Percentiles rank a stretch among this genome's conserved stretches.
These are phyloP conservation scores for Ridgeia piscesae DNA, from an alignment of 1,140 invertebrate species.

Conservation along the genomic window DNA sequence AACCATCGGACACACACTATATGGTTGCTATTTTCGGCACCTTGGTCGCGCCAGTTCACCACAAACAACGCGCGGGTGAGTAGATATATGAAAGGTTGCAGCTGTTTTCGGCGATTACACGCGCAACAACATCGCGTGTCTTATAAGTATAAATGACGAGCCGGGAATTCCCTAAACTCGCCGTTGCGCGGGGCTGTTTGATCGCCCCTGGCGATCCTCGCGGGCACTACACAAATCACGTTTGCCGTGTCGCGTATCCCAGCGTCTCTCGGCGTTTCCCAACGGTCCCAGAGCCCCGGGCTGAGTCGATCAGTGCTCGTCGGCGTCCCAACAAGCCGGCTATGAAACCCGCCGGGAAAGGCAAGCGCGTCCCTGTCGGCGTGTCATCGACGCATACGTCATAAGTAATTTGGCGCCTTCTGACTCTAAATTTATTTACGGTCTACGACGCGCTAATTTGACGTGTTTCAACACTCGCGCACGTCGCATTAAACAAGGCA, in stretches of 20 bases:
- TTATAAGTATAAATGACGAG: background rate
- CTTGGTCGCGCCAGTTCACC: background rate
- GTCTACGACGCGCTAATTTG: background rate
- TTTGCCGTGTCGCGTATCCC: background rate
- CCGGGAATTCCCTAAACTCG: background rate
- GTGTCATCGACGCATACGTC: background rate
- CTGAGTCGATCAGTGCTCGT: background rate
- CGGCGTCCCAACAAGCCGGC: background rate
- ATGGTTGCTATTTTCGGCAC: background rate
- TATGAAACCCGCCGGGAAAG: background rate
- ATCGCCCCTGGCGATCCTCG: no score
- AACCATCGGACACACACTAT: background rate
- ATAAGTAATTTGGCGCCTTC: slow-evolving; percentile 5
- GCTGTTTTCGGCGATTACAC: background rate
- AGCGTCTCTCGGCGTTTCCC: background rate
- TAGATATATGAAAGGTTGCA: background rate
- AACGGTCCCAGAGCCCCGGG: background rate
- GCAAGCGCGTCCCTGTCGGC: background rate
- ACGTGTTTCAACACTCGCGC: background rate
- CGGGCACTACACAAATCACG: background rate
- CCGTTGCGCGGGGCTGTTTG: no score
- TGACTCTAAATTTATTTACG: slow-evolving; percentile 6
- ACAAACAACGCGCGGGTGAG: background rate
- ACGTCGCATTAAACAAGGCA: background rate
- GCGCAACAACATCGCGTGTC: background rate